phyloP scores from a whole-genome alignment of 2,113 vertebrate species.

The Tretioscincus oriximinensis region DNA sequence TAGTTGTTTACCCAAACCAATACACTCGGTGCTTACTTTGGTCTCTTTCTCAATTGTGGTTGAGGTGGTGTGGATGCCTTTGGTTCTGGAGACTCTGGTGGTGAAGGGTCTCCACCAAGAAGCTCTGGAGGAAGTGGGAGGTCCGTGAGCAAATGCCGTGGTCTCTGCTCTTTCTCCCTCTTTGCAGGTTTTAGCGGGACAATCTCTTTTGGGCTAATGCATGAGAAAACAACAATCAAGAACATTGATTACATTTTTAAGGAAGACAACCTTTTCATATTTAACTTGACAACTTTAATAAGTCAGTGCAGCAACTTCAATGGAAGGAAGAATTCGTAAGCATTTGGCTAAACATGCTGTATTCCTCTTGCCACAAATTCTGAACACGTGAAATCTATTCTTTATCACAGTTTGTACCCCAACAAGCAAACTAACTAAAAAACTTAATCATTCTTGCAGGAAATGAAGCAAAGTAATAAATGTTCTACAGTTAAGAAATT shows the following conservation, averaged over 20 bases:
- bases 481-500: background rate
- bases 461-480: background rate
- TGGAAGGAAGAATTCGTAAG: background rate
- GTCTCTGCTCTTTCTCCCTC: constrained; percentile 90
- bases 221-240: constrained; percentile 36
- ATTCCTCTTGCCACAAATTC: background rate
- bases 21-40: constrained; percentile 83
- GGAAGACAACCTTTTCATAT: background rate
- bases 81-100: constrained; percentile 88
- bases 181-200: constrained; percentile 82
- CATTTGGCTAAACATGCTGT: background rate
- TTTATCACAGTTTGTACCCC: background rate
- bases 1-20: background rate
- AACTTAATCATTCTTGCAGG: background rate
- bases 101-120: constrained; percentile 85
- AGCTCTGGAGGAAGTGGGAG: constrained; percentile 93
- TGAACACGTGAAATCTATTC: background rate
- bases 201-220: constrained; percentile 89
- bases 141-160: constrained; percentile 89
- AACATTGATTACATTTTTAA: background rate
- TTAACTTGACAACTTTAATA: background rate
- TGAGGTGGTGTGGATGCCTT: constrained; percentile 83
- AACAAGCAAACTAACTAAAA: background rate
- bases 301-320: too few species aligned
- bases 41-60: constrained; percentile 92